Evolutionary conservation across 2,113 vertebrate genomes (phyloP), one percentile per base, ranked within the genome.

Genomic region (Upupa epops): DNA sequence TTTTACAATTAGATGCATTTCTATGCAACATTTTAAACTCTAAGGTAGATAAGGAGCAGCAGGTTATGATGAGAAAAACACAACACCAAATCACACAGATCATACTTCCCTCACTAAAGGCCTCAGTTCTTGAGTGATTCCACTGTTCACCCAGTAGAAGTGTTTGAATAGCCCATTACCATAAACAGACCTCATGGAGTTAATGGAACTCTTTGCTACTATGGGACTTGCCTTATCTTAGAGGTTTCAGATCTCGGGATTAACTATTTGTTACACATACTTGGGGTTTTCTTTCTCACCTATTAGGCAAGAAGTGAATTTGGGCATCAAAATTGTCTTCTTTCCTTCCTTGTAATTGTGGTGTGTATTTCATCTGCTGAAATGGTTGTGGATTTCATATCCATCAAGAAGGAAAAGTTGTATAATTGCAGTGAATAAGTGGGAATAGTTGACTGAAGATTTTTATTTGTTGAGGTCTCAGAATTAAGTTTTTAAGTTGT

Each of bases 401-500:
- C 24, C 22, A 37, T 59, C 17, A 74, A 71, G 37, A 78, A 71
- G n/a, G 40, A 22, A 86, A 49, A 86, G 52, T 36, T 76, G 24
- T 3, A 46, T 93, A 89, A 77, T 52, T 74, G 55, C 54, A 92
- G 32, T 82, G 55, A 66, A 3, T 26, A 68, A 87, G 54, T 80
- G 52, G 77, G 94, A 95, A 51, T 26, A 75, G 28, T 92, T 93
- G 76, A 64, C 65, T 71, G 22, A 91, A 93, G 76, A 54, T 70
- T 56, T 94, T 74, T 48, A 73, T 74, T 90, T 84, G 26, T 60
- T 2, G 16, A 72, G 37, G 29, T 78, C 63, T 95, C 60, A 92
- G 55, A 13, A n/a, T 17, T 29, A 5, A 52, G 8, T 82, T 77
- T 81, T 36, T 68, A 70, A 85, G 65, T 52, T 32, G 25, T 59